Evolutionary conservation across 2,888 invertebrate species (phyloP).

Genomic region (Cheilosia scutellata): DNA sequence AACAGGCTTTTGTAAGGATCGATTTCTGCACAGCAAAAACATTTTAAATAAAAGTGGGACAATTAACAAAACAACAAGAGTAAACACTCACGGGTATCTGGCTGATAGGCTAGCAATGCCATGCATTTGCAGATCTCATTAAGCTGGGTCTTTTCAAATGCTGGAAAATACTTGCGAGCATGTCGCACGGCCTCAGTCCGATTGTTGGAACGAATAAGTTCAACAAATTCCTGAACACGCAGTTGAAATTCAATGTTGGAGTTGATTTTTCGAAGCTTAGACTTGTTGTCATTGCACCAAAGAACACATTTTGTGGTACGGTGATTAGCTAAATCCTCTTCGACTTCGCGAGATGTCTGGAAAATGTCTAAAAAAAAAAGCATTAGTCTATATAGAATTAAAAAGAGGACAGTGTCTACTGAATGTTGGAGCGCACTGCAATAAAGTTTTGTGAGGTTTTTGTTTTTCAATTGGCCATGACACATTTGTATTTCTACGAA

Average conservation of each 20-base stretch:
- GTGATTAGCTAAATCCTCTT: conserved; percentile 91
- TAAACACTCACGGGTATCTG: conserved; percentile 87
- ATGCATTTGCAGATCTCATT: conserved; percentile 96
- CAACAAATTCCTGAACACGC: conserved; percentile 93
- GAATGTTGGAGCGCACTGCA: too few relatives aligned
- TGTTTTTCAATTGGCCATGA: too few relatives aligned
- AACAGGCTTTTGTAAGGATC: conserved; percentile 90
- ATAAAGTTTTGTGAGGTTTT: too few relatives aligned
- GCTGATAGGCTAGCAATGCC: conserved; percentile 97
- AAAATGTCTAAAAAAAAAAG: conserved; percentile 88
- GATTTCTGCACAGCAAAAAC: conserved; percentile 84
- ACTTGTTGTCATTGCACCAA: conserved; percentile 99
- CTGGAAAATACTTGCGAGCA: conserved; percentile 96
- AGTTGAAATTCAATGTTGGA: conserved; percentile 98
- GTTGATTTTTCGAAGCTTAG: conserved; percentile 96
- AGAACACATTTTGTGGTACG: conserved; percentile 95
- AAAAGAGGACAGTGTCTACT: too few relatives aligned
- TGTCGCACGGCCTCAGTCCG: conserved; percentile 97
- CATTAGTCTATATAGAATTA: too few relatives aligned
- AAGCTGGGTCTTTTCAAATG: conserved; percentile 93
- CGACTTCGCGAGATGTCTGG: conserved; percentile 92
- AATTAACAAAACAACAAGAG: neutral
- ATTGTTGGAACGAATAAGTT: conserved; percentile 93
- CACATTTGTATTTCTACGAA: too few relatives aligned
- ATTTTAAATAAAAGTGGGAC: neutral